A percentile compares a stretch with the other conserved stretches of the same genome.
Evolutionary conservation across 2,888 invertebrate genomes (phyloP).

Genomic region (Drymonia ruficornis): DNA sequence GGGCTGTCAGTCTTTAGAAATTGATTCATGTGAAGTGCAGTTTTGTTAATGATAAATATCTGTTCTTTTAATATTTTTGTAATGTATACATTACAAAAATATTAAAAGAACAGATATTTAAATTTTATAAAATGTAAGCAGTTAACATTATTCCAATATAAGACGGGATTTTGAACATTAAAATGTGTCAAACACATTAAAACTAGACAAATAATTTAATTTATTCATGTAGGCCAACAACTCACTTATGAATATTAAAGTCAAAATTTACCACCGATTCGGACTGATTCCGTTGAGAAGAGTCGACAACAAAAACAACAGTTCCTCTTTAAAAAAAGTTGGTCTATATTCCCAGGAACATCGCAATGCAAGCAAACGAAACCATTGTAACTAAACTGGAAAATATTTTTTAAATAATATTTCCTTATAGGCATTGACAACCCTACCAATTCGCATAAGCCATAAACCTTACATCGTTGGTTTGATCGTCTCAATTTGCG

Average conservation of each 20-base stretch:
- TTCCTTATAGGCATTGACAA: not conserved
- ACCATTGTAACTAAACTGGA: not conserved
- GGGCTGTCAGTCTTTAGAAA: constrained; percentile 5
- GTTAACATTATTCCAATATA: no score
- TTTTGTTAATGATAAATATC: not conserved
- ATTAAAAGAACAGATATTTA: no score
- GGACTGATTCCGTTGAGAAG: not conserved
- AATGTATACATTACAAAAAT: no score
- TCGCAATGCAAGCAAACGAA: no score
- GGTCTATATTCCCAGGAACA: no score
- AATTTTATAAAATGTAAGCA: no score
- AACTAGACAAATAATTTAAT: no score
- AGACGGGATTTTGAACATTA: no score
- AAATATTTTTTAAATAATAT: no score
- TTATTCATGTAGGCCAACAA: not conserved
- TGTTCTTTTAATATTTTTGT: not conserved
- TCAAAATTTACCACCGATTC: no score
- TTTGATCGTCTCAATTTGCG: constrained; percentile 1
- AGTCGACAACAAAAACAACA: not conserved
- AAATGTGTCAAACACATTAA: no score
- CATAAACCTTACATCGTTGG: not conserved
- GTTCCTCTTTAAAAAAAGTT: no score
- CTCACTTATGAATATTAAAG: not conserved
- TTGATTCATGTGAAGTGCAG: not conserved
- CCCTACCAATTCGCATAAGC: not conserved